Evolutionary conservation across 2,888 invertebrate species (phyloP).

Genomic region (Microdon myrmicae): DNA sequence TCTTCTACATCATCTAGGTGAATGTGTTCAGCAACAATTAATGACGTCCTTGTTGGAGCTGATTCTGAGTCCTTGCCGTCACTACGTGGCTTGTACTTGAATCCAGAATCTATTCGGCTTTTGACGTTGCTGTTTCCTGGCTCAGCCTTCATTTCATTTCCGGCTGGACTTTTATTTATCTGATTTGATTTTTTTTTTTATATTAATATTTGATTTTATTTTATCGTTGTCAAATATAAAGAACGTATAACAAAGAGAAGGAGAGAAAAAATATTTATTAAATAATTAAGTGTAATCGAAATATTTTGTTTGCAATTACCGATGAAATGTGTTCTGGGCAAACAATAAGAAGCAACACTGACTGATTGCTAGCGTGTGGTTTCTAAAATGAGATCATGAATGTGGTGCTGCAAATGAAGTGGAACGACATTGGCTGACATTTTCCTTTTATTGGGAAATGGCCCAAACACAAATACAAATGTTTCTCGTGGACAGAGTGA

Average conservation of each 20-base stretch:
- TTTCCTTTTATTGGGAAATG: no score
- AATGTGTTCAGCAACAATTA: constrained; percentile 58
- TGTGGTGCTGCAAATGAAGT: constrained; percentile 44
- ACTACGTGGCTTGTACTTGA: constrained; percentile 59
- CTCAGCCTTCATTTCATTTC: constrained; percentile 9
- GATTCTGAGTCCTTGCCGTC: no score
- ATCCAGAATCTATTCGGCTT: constrained; percentile 54
- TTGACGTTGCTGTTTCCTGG: constrained; percentile 52
- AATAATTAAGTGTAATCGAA: constrained; percentile 12
- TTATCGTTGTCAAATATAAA: constrained; percentile 18
- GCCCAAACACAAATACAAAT: no score
- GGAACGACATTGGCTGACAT: no score
- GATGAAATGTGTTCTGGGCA: constrained; percentile 43
- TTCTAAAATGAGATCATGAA: constrained; percentile 31
- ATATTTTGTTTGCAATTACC: constrained; percentile 19
- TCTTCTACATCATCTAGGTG: constrained; percentile 61
- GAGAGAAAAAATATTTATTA: constrained; percentile 44
- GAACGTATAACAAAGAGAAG: no score
- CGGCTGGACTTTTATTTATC: constrained; percentile 11
- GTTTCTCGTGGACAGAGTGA: no score
- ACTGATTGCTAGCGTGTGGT: constrained; percentile 41
- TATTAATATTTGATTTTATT: constrained; percentile 17
- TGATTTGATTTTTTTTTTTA: constrained; percentile 14
- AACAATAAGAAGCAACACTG: constrained; percentile 47
- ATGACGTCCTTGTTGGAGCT: no score